Evolutionary conservation across 2,797 vertebrate species (phyloP), one percentile per base, ranked within the genome.

Genomic region (Mus spretus): DNA sequence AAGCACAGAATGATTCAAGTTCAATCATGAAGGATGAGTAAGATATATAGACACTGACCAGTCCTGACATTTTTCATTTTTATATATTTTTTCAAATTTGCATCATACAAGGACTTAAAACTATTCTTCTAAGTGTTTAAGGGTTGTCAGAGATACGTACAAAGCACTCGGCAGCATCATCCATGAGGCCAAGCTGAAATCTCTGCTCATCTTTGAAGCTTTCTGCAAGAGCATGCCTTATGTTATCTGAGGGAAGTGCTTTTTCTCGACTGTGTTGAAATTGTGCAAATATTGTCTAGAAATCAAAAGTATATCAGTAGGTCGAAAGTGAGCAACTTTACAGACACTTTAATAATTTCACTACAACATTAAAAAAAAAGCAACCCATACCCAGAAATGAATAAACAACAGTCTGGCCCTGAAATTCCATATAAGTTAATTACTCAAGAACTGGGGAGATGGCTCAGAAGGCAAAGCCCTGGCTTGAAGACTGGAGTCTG

Each of bases 171-270:
- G 99, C 99, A 47, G 99, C 99, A 94, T 99, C 99, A 65, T 99
- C 99, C 99, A 99, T 99, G 93, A 99, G 99, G 80, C 99, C 99
- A 97, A 99, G 99, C 98, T 99, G 99, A 98, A 99, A 99, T 81
- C 99, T 99, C 74, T 99, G 99, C 96, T 99, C 99, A 89, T 99
- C 99, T 98, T 99, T 99, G 98, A 99, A 99, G 98, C 99, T 99
- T 97, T 99, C 99, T 0, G 99, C 99, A n/a, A 99, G 99, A 93
- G 99, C 99, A n/a, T 99, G 98, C 86, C 99, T 99, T 98, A 99
- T 99, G 97, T 99, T 99, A 98, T 99, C 99, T 0, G 99, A 99
- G 0, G 99, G 99, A 80, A 99, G 98, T 0, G 99, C 99, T 26
- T 99, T 99, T 96, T 99, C 99, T 94, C 99, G 98, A 97, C 99